phyloP scores from a whole-genome alignment of 1,140 invertebrate genomes.

The Aplysia californica region DNA sequence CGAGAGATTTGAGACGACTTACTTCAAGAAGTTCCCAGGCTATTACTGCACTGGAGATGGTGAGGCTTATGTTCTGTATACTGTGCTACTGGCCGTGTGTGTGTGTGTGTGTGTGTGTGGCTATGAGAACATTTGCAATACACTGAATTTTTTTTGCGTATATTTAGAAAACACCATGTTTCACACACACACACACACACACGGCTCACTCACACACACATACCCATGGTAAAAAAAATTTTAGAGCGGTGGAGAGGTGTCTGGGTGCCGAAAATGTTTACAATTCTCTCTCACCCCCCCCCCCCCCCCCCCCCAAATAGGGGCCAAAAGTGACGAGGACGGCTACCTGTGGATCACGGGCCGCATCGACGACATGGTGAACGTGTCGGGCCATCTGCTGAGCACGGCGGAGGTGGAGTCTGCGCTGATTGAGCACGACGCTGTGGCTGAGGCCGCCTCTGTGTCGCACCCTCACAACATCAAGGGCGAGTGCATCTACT shows the following conservation, averaged over 20 bases:
- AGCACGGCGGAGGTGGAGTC: constrained; percentile 95
- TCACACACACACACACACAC: no score
- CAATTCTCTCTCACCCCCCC: no score
- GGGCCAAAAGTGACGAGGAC: constrained; percentile 89
- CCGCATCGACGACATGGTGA: constrained; percentile 97
- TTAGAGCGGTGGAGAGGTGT: no score
- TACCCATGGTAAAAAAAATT: no score
- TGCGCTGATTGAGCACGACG: constrained; percentile 77
- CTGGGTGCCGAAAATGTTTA: no score
- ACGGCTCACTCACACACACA: no score
- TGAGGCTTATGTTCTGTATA: constrained; percentile 68
- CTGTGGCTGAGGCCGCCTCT: constrained; percentile 92
- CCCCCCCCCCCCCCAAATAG: no score
- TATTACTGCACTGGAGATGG: constrained; percentile 98
- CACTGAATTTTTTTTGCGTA: no score
- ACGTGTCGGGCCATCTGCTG: constrained; percentile 97
- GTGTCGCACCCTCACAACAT: constrained; percentile 92
- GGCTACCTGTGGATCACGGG: constrained; percentile 98
- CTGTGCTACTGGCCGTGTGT: no score
- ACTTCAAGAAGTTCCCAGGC: constrained; percentile 95
- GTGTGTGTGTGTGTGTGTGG: no score
- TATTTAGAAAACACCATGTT: no score
- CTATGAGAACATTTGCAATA: no score
- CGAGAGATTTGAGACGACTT: constrained; percentile 91
- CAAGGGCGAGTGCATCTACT: constrained; percentile 97